These are phyloP conservation scores for Acanthococcus lagerstroemiae DNA, from an alignment of 2,888 invertebrate species.

Conservation along the genomic window DNA sequence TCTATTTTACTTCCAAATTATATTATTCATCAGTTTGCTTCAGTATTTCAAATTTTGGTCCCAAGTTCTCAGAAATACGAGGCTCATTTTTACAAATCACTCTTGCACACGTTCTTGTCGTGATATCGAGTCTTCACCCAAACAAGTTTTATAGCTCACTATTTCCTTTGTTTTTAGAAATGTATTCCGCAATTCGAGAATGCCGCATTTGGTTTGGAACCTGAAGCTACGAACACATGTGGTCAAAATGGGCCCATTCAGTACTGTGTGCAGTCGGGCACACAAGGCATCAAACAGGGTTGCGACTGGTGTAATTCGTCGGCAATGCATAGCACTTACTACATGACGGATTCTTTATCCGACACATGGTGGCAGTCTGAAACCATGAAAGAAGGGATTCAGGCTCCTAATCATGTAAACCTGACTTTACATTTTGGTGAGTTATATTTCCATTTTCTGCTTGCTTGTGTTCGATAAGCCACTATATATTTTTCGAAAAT, in stretches of 20 bases:
- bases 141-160: conserved; percentile 17
- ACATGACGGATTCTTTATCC: conserved; percentile 74
- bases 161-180: conserved; percentile 57
- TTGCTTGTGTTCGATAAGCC: no score
- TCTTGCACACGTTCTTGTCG: not conserved
- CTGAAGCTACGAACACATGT: conserved; percentile 94
- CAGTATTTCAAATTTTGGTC: no score
- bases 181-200: conserved; percentile 96
- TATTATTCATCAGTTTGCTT: no score
- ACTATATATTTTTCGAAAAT: no score
- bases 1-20: no score
- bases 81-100: not conserved
- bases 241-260: conserved; percentile 67
- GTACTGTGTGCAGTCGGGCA: conserved; percentile 87
- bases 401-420: conserved; percentile 85
- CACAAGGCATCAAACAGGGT: conserved; percentile 42
- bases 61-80: no score
- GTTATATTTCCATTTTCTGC: conserved; percentile 36
- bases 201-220: conserved; percentile 78
- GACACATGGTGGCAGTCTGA: conserved; percentile 98
- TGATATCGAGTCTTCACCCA: no score
- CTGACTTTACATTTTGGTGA: conserved; percentile 77
- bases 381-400: conserved; percentile 89
- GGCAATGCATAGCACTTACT: conserved; percentile 58
- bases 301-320: conserved; percentile 56